These are phyloP conservation scores for Oreohelix idahoensis DNA, from an alignment of 1,140 invertebrate genomes.

Conservation along the genomic window DNA sequence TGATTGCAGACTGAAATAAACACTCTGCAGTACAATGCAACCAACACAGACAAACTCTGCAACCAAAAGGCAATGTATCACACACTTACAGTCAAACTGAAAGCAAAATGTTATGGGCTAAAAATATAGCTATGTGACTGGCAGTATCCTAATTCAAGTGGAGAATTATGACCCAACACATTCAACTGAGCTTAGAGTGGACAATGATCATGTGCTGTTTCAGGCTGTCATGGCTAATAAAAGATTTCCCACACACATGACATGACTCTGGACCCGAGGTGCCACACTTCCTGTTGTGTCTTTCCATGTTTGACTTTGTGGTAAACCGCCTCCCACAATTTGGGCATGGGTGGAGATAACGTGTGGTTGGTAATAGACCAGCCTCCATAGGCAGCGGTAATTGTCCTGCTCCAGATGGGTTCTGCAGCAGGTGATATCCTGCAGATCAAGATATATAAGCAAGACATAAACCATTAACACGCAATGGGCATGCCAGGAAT, in stretches of 20 bases:
- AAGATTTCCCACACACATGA: background rate
- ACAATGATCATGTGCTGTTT: slow-evolving; percentile 2
- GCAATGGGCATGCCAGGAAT: background rate
- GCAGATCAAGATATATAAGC: background rate
- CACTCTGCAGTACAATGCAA: too few relatives aligned
- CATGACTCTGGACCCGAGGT: background rate
- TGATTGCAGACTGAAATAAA: too few relatives aligned
- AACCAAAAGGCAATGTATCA: too few relatives aligned
- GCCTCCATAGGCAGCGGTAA: background rate
- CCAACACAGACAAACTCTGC: too few relatives aligned
- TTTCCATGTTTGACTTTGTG: slow-evolving; percentile 28
- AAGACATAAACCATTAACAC: background rate
- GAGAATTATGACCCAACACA: too few relatives aligned
- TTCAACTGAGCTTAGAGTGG: background rate
- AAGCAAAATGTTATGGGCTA: too few relatives aligned
- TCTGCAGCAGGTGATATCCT: background rate
- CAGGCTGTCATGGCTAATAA: background rate
- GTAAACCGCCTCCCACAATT: slow-evolving; percentile 6
- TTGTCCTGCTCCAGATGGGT: background rate
- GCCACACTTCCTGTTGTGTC: slow-evolving; percentile 21
- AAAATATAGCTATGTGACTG: too few relatives aligned
- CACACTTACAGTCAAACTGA: too few relatives aligned
- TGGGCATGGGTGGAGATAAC: slow-evolving; percentile 2
- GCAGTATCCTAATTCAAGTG: too few relatives aligned
- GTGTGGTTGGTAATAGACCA: background rate